Conservation (phyloP, 1,140 invertebrate species). For the Pseudomyrmex cubaensis region DNA sequence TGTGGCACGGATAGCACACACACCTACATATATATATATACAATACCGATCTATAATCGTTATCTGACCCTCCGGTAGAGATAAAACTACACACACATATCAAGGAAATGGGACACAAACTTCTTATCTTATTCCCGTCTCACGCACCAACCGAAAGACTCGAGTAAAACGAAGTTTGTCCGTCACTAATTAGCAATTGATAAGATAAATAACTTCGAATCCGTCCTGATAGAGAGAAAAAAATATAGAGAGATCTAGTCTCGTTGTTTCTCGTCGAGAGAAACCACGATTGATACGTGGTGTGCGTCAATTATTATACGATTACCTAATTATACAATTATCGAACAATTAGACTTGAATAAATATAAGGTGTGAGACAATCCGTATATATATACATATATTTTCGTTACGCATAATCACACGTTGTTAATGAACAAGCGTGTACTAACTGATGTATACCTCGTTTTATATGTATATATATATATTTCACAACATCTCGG, state of each 20-base stretch:
- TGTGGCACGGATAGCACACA: too few relatives aligned
- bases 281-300: background rate
- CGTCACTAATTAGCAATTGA: background rate
- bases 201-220: background rate
- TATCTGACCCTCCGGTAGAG: background rate
- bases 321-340: slow-evolving; percentile 23
- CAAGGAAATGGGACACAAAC: background rate
- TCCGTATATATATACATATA: slow-evolving; percentile 6
- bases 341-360: background rate
- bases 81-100: background rate
- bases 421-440: too few relatives aligned
- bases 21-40: background rate
- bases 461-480: slow-evolving; percentile 19
- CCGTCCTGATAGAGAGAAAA: background rate
- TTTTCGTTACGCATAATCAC: too few relatives aligned
- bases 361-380: background rate
- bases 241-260: background rate
- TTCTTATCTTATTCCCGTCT: slow-evolving; percentile 12
- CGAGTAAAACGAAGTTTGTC: background rate
- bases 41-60: slow-evolving; percentile 34
- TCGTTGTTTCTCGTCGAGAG: background rate
- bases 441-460: too few relatives aligned
- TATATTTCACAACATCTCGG: slow-evolving; percentile 39
- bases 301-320: slow-evolving; percentile 46
- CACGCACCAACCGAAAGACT: background rate